A percentile compares a stretch with the other conserved stretches of the same genome.
phyloP scores from a whole-genome alignment of 2,797 vertebrate species.

The Anisognathus igniventris region DNA sequence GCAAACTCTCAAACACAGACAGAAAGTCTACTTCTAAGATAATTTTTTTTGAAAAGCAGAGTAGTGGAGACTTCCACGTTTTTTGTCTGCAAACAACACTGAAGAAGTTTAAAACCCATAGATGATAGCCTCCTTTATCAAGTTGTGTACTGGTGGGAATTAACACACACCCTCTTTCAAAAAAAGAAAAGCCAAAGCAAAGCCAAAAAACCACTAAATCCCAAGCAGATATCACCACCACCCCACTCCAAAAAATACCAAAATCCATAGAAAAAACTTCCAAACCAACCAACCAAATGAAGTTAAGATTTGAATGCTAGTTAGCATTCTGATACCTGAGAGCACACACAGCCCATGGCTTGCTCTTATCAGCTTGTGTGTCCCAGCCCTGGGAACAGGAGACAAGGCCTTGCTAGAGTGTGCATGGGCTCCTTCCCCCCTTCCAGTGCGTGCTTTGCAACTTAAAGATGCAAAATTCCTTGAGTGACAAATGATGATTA shows the following conservation, averaged over 20 bases:
- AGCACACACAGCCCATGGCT: not conserved
- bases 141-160: not conserved
- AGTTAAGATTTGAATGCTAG: not conserved
- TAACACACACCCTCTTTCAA: rapidly evolving
- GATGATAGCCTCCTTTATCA: not conserved
- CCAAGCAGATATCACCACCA: too few relatives aligned
- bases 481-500: constrained; percentile 40
- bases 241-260: not conserved
- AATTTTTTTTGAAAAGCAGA: rapidly evolving
- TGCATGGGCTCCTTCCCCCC: not conserved
- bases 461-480: constrained; percentile 44
- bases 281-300: not conserved
- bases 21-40: not conserved
- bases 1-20: not conserved
- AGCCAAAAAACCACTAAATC: not conserved
- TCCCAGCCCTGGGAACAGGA: not conserved
- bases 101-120: not conserved
- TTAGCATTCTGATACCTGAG: not conserved
- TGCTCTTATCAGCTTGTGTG: not conserved
- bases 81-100: not conserved
- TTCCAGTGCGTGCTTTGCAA: constrained; percentile 23
- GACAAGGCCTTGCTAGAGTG: not conserved
- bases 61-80: rapidly evolving
- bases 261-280: not conserved
- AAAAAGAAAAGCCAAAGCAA: not conserved